Evolutionary conservation across 2,113 vertebrate genomes (phyloP).

Genomic region (Hyperopisus bebe): DNA sequence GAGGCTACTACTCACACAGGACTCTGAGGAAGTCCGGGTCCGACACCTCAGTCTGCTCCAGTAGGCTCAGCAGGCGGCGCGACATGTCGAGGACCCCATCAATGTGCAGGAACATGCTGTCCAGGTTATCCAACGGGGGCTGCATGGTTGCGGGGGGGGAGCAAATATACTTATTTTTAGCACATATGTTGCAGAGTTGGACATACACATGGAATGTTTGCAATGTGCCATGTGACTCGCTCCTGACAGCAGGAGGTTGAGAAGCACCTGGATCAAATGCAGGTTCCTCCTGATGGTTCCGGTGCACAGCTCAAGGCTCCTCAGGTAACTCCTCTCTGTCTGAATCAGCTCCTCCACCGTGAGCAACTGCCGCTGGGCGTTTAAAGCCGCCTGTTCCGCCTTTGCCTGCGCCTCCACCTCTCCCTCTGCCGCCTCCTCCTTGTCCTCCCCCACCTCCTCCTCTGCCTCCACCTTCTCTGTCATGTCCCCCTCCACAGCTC

Average conservation of each 20-base stretch:
- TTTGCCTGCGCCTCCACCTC: conserved; percentile 34
- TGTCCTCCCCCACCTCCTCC: neutral
- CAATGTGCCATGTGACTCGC: neutral
- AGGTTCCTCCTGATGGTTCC: conserved; percentile 68
- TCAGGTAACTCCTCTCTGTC: conserved; percentile 77
- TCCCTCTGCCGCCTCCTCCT: conserved; percentile 37
- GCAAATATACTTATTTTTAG: neutral
- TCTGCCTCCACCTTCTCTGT: neutral
- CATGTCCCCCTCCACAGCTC: neutral
- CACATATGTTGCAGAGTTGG: neutral
- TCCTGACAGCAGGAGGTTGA: neutral
- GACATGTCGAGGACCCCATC: conserved; percentile 76
- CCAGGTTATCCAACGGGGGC: conserved; percentile 73
- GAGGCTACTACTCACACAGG: conserved; percentile 68
- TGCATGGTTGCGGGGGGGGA: conserved; percentile 30
- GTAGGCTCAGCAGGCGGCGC: conserved; percentile 61
- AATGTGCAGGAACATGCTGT: conserved; percentile 76
- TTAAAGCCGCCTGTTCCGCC: conserved; percentile 50
- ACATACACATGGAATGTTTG: neutral
- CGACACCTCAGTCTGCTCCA: conserved; percentile 58
- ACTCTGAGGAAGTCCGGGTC: conserved; percentile 59
- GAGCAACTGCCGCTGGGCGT: conserved; percentile 65
- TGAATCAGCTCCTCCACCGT: conserved; percentile 73
- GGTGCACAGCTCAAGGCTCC: conserved; percentile 65
- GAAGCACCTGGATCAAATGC: conserved; percentile 56